Evolutionary conservation across 1,140 invertebrate species (phyloP), one percentile per base, ranked within the genome.

Genomic region (Ruditapes philippinarum): DNA sequence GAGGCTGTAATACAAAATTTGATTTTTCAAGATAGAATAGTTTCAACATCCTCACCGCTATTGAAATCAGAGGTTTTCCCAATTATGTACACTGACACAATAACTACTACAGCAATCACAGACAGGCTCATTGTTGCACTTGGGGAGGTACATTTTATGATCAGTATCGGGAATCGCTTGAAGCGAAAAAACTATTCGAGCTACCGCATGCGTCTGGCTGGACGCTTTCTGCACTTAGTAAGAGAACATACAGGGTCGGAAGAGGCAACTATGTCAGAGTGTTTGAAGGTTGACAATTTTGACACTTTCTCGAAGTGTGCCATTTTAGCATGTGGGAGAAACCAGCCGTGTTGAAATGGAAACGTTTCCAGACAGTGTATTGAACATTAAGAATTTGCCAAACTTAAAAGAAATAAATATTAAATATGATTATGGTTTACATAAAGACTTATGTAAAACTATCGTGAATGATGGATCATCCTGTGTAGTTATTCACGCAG

Each of bases 31-130:
- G 57, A 28, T 17, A 60, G 25, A 60, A 60, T 60, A 60, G 57
- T 28, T n/a, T 17, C 57, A 60, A 60, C 14, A 5, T 5, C 57
- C 25, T 17, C 17, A n/a, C 17, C 14, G 25, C 14, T 14, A 60
- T 14, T 60, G 57, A 60, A n/a, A 60, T 60, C 57, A 65, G 60
- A 65, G 60, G 81, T 84, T 51, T 84, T 84, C 33, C 62, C 65
- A 70, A 36, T 36, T 3, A 84, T 84, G 81, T 40, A 33, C 12
- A 68, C 3, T 22, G 81, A 33, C n/a, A 19, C 9, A 22, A 38
- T 84, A 70, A 49, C 60, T 7, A 31, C 68, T 25, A 51, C 49
- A 25, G 81, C 65, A 33, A 51, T 54, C 4, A 28, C 38, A 22
- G 81, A 84, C 54, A 22, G 4, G n/a, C 49, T 84, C 11, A 84